A percentile compares a stretch with the other conserved stretches of the same genome.
phyloP scores from a whole-genome alignment of 2,888 invertebrate species.

The Trichopoda pennipes region DNA sequence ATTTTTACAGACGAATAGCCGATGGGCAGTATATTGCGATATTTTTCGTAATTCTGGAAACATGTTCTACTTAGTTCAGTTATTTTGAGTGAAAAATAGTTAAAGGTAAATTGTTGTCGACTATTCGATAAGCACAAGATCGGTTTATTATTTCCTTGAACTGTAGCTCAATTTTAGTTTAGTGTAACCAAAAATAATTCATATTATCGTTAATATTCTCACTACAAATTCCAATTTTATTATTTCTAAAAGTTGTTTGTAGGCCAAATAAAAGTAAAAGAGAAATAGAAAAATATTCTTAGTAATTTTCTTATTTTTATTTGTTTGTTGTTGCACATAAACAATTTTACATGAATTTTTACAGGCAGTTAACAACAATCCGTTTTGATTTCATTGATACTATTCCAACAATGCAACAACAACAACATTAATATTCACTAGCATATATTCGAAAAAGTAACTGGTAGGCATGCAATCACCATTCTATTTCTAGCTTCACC shows the following conservation, averaged over 20 bases:
- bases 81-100: no score
- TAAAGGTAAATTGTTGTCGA: no score
- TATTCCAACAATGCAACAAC: conserved; percentile 1
- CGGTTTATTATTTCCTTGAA: no score
- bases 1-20: no score
- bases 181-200: no score
- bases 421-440: not conserved
- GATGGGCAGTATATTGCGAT: no score
- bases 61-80: no score
- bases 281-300: conserved; percentile 24
- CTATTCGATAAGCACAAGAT: no score
- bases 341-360: conserved; percentile 28
- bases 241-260: conserved; percentile 23
- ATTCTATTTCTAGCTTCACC: conserved; percentile 24
- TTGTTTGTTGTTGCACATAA: conserved; percentile 7
- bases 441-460: conserved; percentile 1
- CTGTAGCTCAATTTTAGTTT: no score
- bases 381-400: conserved; percentile 8
- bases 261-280: conserved; percentile 50
- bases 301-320: not conserved
- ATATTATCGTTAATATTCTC: no score
- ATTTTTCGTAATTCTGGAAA: no score
- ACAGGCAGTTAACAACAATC: conserved; percentile 26
- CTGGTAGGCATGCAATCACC: conserved; percentile 44
- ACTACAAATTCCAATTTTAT: conserved; percentile 41